These are phyloP conservation scores for Metallyticus violacea DNA, from an alignment of 2,888 invertebrate species.

Conservation along the genomic window DNA sequence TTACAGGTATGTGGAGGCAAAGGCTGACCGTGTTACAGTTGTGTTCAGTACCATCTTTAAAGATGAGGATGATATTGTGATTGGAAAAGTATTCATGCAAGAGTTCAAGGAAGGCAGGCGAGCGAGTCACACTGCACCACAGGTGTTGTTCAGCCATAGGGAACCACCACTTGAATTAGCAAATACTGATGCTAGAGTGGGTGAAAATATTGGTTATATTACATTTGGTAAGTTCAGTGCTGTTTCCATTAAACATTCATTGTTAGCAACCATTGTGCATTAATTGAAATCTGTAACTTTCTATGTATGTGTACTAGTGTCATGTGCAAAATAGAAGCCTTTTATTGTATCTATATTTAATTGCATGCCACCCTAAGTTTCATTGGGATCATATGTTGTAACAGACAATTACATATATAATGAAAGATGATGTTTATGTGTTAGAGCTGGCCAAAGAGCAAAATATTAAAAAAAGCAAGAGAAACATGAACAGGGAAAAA, in stretches of 20 bases:
- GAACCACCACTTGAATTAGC: slow-evolving; percentile 95
- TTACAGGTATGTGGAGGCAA: slow-evolving; percentile 93
- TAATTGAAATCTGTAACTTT: no score
- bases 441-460: no score
- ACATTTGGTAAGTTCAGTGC: slow-evolving; percentile 79
- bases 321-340: no score
- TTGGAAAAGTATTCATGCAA: slow-evolving; percentile 99
- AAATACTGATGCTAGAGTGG: slow-evolving; percentile 88
- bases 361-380: no score
- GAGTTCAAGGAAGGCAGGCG: slow-evolving; percentile 97
- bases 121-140: slow-evolving; percentile 91
- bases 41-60: slow-evolving; percentile 99
- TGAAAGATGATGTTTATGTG: no score
- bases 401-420: no score
- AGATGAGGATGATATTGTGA: slow-evolving; percentile 96
- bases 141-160: slow-evolving; percentile 88
- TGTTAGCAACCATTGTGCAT: no score
- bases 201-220: slow-evolving; percentile 98
- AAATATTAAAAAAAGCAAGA: no score
- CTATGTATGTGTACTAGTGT: no score
- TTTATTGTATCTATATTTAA: no score
- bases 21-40: slow-evolving; percentile 96
- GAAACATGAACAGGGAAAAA: no score
- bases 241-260: slow-evolving; percentile 29
- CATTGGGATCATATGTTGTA: no score